Conservation (phyloP, 1,140 invertebrate species). For the fruit fly (Drosophila melanogaster) region DNA sequence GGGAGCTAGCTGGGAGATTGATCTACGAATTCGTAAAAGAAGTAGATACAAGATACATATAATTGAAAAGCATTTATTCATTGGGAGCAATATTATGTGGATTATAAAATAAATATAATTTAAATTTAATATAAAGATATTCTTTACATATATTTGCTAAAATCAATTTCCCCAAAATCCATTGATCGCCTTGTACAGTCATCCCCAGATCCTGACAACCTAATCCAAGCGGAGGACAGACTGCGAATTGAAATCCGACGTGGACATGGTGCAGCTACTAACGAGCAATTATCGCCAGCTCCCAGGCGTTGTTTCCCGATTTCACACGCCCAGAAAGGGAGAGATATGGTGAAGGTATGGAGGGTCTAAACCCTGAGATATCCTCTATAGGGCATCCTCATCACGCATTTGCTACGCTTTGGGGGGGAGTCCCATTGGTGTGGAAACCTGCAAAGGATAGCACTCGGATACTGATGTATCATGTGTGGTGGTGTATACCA, state of each 20-base stretch:
- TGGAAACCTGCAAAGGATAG: conserved; percentile 20
- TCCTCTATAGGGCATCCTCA: conserved; percentile 46
- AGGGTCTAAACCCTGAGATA: conserved; percentile 12
- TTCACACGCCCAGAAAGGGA: conserved; percentile 41
- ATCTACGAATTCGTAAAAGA: no score
- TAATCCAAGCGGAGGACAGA: neutral
- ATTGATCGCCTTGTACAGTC: conserved; percentile 10
- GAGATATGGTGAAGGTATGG: neutral
- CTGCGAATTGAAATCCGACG: conserved; percentile 10
- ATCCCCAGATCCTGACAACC: neutral
- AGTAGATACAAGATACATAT: no score
- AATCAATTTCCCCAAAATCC: no score
- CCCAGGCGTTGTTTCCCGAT: conserved; percentile 59
- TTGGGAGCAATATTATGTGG: no score
- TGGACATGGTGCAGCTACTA: conserved; percentile 75
- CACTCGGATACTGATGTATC: neutral
- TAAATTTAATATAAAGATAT: no score
- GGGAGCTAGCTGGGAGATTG: no score
- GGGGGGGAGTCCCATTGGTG: conserved; percentile 65
- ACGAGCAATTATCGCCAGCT: conserved; percentile 81
- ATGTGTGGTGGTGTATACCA: neutral
- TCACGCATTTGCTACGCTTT: conserved; percentile 75
- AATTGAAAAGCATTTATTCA: no score
- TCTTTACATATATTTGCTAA: no score
- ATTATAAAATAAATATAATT: no score